Base-by-base conservation (phyloP, 1,140 invertebrate genomes). In the Doryteuthis pealeii region DNA sequence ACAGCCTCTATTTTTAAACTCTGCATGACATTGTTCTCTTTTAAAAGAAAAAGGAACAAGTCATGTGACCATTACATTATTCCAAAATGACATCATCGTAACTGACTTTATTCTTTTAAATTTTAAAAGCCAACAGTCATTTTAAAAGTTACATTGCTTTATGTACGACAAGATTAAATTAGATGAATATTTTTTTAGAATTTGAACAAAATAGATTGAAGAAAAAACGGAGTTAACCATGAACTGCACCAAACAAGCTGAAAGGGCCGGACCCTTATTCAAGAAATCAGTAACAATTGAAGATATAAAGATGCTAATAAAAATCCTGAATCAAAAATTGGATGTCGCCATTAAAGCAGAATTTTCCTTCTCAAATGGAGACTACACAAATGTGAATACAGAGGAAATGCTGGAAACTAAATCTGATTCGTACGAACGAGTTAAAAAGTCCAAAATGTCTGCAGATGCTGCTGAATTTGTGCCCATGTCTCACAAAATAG, bases 371-470 rank as follows among this genome's bases (percentile, higher is more conserved):
- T 62, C 18, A 18, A 62, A 22, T 6, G 54, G 54, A 5, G 54
- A 62, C 5, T 28, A 62, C 18, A 62, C 22, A 5, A 62, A 62
- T 22, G 54, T 28, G 18, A 62, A n/a, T 5, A 28, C 26, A n/a
- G 54, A 62, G 26, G 54, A 62, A n/a, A 28, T 62, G 54, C 18
- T 62, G 12, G 54, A 62, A 0, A 62, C 54, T 5, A 22, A 22
- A 28, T 5, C 26, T 62, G 54, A 18, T 18, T 28, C 18, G 26
- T 62, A 62, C 26, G 26, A 62, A 62, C 18, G 54, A n/a, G 54
- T 62, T 12, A 62, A 22, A 62, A 62, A 62, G 18, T 62, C 54
- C 18, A 62, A 62, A 62, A 62, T 62, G 54, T 62, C 54, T 62
- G 54, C 54, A 5, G 54, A 62, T 62, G 54, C 54, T 5, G 22